phyloP scores from a whole-genome alignment of 2,113 vertebrate genomes.

The Pseudopipra pipra region DNA sequence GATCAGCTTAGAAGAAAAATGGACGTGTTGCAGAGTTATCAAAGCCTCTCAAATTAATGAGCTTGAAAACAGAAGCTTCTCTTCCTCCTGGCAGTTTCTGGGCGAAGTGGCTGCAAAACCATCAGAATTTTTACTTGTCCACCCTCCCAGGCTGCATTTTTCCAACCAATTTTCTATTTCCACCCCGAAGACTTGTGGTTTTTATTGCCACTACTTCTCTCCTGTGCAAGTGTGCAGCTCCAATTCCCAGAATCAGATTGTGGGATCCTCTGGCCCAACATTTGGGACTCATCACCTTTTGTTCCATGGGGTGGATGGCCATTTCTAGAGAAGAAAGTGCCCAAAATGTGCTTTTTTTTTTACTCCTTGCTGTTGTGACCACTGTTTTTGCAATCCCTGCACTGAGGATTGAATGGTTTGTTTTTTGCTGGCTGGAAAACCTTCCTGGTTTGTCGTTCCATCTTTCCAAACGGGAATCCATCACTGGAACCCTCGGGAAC shows the following conservation, averaged over 20 bases:
- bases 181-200: not conserved
- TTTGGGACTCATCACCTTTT: not conserved
- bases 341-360: not conserved
- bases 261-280: not conserved
- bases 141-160: not conserved
- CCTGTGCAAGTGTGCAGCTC: fast-evolving
- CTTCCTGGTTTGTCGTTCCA: no score
- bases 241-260: not conserved
- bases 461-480: not conserved
- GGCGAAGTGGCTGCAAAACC: not conserved
- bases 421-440: not conserved
- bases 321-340: not conserved
- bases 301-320: not conserved
- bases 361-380: no score
- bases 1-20: not conserved
- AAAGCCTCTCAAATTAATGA: not conserved
- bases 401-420: not conserved
- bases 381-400: not conserved
- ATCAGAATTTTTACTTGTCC: no score
- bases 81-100: not conserved
- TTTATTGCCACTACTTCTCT: not conserved
- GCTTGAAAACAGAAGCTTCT: not conserved
- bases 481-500: not conserved
- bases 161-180: not conserved
- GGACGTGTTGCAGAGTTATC: not conserved